Evolutionary conservation across 2,113 vertebrate genomes (phyloP), one percentile per base, ranked within the genome.

Genomic region (Dicaeum eximium): DNA sequence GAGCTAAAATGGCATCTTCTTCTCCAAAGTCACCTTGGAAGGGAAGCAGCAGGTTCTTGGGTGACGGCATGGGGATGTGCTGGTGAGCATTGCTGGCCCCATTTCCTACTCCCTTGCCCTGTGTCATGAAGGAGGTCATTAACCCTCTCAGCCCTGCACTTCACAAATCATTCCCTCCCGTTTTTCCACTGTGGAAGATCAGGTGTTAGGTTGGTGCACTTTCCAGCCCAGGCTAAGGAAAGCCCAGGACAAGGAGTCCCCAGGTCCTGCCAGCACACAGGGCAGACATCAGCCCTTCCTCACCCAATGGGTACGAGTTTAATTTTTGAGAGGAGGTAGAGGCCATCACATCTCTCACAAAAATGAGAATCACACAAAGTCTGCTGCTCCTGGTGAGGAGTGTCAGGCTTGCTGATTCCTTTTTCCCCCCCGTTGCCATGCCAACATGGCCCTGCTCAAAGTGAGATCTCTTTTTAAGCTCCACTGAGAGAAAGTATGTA

Each of bases 401-500:
- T 80, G 85, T 57, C 61, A 75, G 78, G 81, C 62, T 51, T 84
- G 86, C 95, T 40, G 92, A 64, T 77, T 86, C 22, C 80, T 47
- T 81, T 95, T 78, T 86, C 45, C n/a, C 21, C 21, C 18, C 5
- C 0, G 97, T 97, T 97, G 65, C 95, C 86, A 97, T 90, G 97
- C 88, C 97, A 96, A 97, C 96, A 14, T 8, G 5, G 79, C 86
- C 88, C 72, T 84, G 61, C 21, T 23, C 25, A 1, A 57, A 90
- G 83, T 28, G 74, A 95, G 66, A 56, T 77, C 92, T 95, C 96
- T 94, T 75, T 93, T 79, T 92, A 90, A 94, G 91, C 93, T 95
- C 93, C 2, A 0, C 78, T 2, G 91, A 95, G 92, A 81, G 88
- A 81, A 79, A 92, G 80, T 86, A 48, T 79, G 86, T 93, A 91